These are phyloP conservation scores for Apodemia hepburni DNA, from an alignment of 2,888 invertebrate genomes.

Conservation along the genomic window DNA sequence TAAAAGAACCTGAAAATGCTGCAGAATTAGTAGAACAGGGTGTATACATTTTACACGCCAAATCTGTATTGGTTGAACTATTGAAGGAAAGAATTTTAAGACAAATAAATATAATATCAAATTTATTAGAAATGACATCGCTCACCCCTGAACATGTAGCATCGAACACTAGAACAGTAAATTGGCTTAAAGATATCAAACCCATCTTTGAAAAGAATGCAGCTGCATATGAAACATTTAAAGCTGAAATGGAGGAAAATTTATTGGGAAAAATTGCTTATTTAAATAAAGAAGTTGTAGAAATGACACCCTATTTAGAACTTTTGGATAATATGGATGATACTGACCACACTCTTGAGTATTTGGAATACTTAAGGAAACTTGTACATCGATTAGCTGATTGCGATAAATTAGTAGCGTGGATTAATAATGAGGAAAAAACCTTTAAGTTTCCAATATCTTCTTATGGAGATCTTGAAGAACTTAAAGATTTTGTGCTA, in stretches of 20 bases:
- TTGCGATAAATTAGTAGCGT: slow-evolving; percentile 87
- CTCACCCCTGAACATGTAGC: slow-evolving; percentile 87
- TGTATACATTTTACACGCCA: slow-evolving; percentile 89
- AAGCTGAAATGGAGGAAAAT: slow-evolving; percentile 91
- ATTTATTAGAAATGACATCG: slow-evolving; percentile 88
- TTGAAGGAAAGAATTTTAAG: slow-evolving; percentile 85
- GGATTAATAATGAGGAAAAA: slow-evolving; percentile 95
- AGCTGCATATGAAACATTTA: slow-evolving; percentile 88
- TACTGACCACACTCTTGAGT: slow-evolving; percentile 86
- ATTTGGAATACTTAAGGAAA: slow-evolving; percentile 87
- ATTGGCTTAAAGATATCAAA: slow-evolving; percentile 90
- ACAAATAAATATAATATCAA: slow-evolving; percentile 83
- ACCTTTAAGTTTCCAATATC: slow-evolving; percentile 91
- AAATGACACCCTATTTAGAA: slow-evolving; percentile 86
- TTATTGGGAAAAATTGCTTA: slow-evolving; percentile 84
- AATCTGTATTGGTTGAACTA: slow-evolving; percentile 84
- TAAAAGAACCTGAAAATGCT: slow-evolving; percentile 87
- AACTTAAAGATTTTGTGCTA: slow-evolving; percentile 85
- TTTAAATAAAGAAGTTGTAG: slow-evolving; percentile 85
- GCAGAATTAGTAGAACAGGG: slow-evolving; percentile 91
- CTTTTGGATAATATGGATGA: slow-evolving; percentile 93
- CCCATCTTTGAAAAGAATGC: slow-evolving; percentile 91
- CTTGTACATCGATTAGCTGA: slow-evolving; percentile 87
- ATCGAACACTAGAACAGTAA: slow-evolving; percentile 89
- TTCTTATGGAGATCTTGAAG: slow-evolving; percentile 88